A percentile compares a stretch with the other conserved stretches of the same genome.
phyloP scores from a whole-genome alignment of 2,888 invertebrate genomes.

The Auanema sp. region DNA sequence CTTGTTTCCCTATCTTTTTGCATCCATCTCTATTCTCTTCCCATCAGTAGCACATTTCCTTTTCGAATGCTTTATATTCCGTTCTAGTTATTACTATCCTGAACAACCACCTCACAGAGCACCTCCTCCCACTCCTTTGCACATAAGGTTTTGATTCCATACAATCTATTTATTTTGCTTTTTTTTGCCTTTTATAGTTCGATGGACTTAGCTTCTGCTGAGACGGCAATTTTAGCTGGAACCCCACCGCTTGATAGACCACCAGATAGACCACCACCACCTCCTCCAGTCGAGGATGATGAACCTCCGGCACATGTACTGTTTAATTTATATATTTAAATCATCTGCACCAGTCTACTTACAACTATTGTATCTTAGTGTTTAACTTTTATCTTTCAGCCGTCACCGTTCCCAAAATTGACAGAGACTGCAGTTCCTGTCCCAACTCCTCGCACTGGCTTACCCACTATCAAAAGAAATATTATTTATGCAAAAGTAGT shows the following conservation, averaged over 20 bases:
- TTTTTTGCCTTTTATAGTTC: background rate
- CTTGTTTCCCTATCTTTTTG: background rate
- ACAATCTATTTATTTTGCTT: background rate
- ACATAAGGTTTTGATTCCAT: background rate
- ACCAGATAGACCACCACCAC: conserved; percentile 22
- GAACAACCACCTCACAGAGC: too few relatives aligned
- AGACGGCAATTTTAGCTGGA: conserved; percentile 22
- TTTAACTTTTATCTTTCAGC: too few relatives aligned
- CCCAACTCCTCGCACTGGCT: conserved; percentile 11
- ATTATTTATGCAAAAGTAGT: conserved; percentile 37
- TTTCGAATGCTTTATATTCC: too few relatives aligned
- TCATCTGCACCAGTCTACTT: background rate
- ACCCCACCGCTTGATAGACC: conserved; percentile 24
- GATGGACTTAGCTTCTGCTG: conserved; percentile 6
- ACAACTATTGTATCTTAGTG: background rate
- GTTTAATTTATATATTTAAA: background rate
- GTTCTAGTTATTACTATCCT: too few relatives aligned
- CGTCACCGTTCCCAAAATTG: conserved; percentile 16
- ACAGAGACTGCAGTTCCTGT: conserved; percentile 23
- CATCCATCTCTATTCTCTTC: background rate
- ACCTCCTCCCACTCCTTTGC: too few relatives aligned
- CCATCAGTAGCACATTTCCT: too few relatives aligned
- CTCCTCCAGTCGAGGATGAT: conserved; percentile 20
- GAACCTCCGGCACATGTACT: background rate
- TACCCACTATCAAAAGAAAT: conserved; percentile 33